These are phyloP conservation scores for Kryphioiulus occultus DNA, from an alignment of 2,888 invertebrate genomes.

Conservation along the genomic window DNA sequence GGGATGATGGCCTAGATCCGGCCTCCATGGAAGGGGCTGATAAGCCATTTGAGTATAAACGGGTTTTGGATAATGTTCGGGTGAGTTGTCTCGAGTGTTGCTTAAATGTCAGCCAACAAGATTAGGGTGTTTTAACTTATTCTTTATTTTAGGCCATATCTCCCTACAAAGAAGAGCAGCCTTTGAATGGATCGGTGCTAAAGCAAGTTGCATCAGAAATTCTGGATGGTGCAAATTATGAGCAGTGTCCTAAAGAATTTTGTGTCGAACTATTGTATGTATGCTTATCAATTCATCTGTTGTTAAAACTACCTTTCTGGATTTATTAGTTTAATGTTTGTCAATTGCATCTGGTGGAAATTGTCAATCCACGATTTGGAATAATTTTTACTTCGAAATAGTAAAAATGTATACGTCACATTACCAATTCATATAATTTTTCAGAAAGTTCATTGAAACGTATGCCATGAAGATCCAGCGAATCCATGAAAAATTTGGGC, in stretches of 20 bases:
- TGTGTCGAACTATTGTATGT: constrained; percentile 76
- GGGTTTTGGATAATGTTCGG: constrained; percentile 80
- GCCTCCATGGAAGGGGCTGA: constrained; percentile 93
- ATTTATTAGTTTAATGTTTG: no score
- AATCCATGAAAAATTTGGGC: constrained; percentile 55
- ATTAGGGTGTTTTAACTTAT: not conserved
- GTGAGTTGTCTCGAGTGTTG: constrained; percentile 56
- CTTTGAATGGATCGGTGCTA: constrained; percentile 42
- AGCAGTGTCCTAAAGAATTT: constrained; percentile 73
- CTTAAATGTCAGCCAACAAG: no score
- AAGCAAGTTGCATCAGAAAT: constrained; percentile 60
- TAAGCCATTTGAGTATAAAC: constrained; percentile 84
- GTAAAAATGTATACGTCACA: no score
- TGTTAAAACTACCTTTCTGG: no score
- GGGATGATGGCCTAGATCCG: constrained; percentile 95
- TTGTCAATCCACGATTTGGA: no score
- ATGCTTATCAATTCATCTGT: not conserved
- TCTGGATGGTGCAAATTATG: constrained; percentile 64
- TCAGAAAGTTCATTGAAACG: constrained; percentile 67
- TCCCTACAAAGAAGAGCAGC: constrained; percentile 54
- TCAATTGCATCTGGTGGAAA: no score
- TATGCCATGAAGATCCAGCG: constrained; percentile 62
- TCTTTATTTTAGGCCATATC: constrained; percentile 65
- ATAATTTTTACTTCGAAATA: no score
- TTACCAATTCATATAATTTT: constrained; percentile 53